Base-by-base conservation (phyloP, 1,140 invertebrate species). In the Acromyrmex heyeri region DNA sequence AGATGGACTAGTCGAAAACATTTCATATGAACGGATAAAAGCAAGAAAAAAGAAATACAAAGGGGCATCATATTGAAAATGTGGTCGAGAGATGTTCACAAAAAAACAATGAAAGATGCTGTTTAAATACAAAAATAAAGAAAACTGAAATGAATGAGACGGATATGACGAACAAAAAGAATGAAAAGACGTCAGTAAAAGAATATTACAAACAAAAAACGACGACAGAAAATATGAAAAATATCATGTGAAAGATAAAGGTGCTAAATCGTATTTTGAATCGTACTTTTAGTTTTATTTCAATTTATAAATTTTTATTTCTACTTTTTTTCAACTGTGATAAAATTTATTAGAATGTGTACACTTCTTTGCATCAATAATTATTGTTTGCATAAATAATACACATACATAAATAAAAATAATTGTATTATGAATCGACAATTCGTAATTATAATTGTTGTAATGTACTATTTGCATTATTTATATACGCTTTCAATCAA, bases 41-140 rank as follows among this genome's bases (percentile, higher is more conserved):
- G n/a, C 12, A 69, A 69, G n/a, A 69, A 24, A 79, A 24, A 34
- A 61, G 8, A 79, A 48, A 55, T 78, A 27, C 16, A 62, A 48
- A 8, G 24, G 30, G 34, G 18, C 38, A 50, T 62, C 27, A 59
- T 69, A 76, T 78, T 72, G 83, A 65, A 55, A 81, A 48, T 88
- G 2, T 75, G 61, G 14, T 59, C 77, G 72, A 59, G 24, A 82
- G 50, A 79, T 85, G 87, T 86, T 30, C 55, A 27, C 61, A 44
- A 83, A 81, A 86, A 82, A 86, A 64, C 38, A 57, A 65, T 38
- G 14, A 30, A 21, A 57, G 57, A 87, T 5, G 18, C 48, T 27
- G 21, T 69, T 5, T 27, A 3, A 30, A 18, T 57, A n/a, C 2
- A 34, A 81, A 62, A 79, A 79, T 21, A 57, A n/a, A 27, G 53